Base-by-base conservation (phyloP, 2,888 invertebrate species). In the Muschampia plurimacula region DNA sequence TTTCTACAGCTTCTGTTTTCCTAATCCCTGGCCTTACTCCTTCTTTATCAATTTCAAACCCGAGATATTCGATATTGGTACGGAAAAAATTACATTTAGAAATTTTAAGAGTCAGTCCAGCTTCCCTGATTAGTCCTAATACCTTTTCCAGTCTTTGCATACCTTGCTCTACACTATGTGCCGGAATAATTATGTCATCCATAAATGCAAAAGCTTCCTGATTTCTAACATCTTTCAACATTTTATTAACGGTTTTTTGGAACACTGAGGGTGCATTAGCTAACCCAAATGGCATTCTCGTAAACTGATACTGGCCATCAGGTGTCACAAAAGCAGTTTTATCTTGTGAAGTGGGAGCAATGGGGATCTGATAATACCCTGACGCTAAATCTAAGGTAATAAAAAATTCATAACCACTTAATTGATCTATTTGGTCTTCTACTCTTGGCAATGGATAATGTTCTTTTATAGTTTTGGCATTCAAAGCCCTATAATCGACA, bases 321-420 rank as follows among this genome's bases (percentile, higher is more conserved):
- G 83, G 82, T 0, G 85, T 89, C 0, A 84, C 80, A 66, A 89
- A 86, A 0, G 85, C 84, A 0, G 86, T 89, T 60, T 82, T 82
- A 4, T 77, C 78, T 28, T 80, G 75, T 2, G 84, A 81, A 7
- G 15, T 15, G 8, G 52, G 52, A 62, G 77, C 76, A 28, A 90
- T 76, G 0, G 74, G 74, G n/a, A 77, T 74, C 55, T 77, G 77
- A 46, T 75, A 72, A 65, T 76, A 77, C 1, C 76, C 77, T 1
- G 74, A 76, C 15, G 75, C 69, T 1, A 76, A 49, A 60, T 77
- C 77, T n/a, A 77, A 57, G 8, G 75, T 39, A 13, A 41, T 72
- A 46, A 74, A 77, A 8, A 65, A 46, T 0, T 12, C 4, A 55
- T 74, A 41, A 1, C 76, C 74, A 9, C 73, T 60, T 22, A 76